Base-by-base conservation (phyloP, 2,888 invertebrate species). In the Platynereis dumerilii region DNA sequence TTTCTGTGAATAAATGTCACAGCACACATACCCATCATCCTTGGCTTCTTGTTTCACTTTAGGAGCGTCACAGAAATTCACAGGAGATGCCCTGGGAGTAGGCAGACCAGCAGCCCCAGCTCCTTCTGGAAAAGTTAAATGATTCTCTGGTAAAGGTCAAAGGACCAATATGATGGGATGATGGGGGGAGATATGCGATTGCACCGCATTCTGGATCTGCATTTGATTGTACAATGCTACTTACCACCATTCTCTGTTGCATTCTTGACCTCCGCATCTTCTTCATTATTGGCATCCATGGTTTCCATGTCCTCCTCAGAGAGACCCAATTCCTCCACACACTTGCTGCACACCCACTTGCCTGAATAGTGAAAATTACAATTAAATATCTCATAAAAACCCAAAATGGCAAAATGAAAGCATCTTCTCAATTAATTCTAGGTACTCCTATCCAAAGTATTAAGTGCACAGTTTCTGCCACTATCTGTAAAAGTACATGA, bases 81-180 rank as follows among this genome's bases (percentile, higher is more conserved):
- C 69, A 26, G 76, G 76, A 10, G 76, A 76, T 59, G 73, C 76
- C 57, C 69, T 72, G 12, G 76, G 76, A n/a, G 76, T 76, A 22
- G 75, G 75, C 29, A 76, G 66, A 62, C 72, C 70, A 2, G 73
- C 69, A 12, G 74, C 62, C 7, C 71, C 71, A n/a, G 67, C 67
- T 22, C 65, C 67, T 39, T 71, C 72, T 64, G 39, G 12, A n/a
- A 66, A 24, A 48, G 17, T 48, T 3, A 48, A 20, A 48, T n/a
- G n/a, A n/a, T n/a, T n/a, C n/a, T n/a, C n/a, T n/a, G n/a, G n/a
- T n/a, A n/a, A n/a, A n/a, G n/a, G n/a, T n/a, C n/a, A n/a, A n/a
- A n/a, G n/a, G n/a, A n/a, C n/a, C n/a, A n/a, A n/a, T n/a, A n/a
- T n/a, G n/a, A n/a, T n/a, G n/a, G n/a, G 7, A 48, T 10, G 7